A percentile compares a stretch with the other conserved stretches of the same genome.
phyloP scores from a whole-genome alignment of 2,113 vertebrate genomes.

The Eleginops maclovinus region DNA sequence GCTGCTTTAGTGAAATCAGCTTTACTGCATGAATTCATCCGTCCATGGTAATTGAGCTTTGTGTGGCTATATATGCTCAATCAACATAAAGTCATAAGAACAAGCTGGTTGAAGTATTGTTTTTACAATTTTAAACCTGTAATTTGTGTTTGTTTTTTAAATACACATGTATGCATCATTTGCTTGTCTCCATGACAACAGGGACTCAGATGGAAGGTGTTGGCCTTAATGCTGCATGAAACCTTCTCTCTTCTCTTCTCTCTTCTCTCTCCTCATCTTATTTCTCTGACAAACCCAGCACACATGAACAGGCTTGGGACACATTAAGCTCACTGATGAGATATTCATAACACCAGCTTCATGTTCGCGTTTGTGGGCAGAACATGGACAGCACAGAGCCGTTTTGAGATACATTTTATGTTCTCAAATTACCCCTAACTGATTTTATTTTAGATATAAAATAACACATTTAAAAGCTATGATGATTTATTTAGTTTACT shows the following conservation, averaged over 20 bases:
- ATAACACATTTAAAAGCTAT: not conserved
- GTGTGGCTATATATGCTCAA: not conserved
- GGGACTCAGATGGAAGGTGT: constrained; percentile 24
- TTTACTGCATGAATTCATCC: not conserved
- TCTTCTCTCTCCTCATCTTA: not conserved
- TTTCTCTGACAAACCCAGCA: constrained; percentile 10
- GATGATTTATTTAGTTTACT: not conserved
- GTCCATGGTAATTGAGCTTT: not conserved
- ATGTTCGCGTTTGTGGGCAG: constrained; percentile 9
- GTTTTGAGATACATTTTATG: not conserved
- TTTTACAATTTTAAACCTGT: not conserved
- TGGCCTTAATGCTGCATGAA: constrained; percentile 20
- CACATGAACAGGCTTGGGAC: not conserved
- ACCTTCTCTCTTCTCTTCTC: not conserved
- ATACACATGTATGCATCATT: constrained; percentile 1
- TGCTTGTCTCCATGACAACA: constrained; percentile 60
- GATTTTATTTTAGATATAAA: not conserved
- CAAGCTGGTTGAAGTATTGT: not conserved
- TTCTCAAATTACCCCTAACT: not conserved
- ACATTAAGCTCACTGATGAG: not conserved
- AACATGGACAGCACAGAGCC: not conserved
- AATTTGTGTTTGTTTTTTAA: not conserved
- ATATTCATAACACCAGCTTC: not conserved
- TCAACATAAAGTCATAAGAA: not conserved
- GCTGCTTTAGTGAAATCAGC: too few species aligned